Evolutionary conservation across 2,797 vertebrate species (phyloP).

Genomic region (Onychomys arenicola): DNA sequence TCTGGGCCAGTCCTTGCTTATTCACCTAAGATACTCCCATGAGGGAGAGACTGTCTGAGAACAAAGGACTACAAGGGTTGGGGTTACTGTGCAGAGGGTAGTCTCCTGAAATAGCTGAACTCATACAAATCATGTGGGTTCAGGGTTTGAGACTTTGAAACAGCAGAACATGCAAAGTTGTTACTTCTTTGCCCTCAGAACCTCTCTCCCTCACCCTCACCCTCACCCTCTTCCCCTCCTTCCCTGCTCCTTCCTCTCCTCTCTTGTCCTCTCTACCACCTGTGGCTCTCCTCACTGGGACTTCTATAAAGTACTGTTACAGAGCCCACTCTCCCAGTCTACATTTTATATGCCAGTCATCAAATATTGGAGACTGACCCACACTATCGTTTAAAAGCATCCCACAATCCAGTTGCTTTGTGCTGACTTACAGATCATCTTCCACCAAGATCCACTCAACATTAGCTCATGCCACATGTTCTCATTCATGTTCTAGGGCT

Average conservation of each 20-base stretch:
- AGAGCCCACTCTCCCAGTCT: neutral
- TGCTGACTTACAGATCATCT: neutral
- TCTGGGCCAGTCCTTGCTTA: neutral
- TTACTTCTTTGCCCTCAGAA: neutral
- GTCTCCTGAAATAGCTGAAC: neutral
- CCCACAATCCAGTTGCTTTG: neutral
- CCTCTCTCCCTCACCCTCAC: neutral
- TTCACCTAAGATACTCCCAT: neutral
- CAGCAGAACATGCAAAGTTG: slow-evolving; percentile 2
- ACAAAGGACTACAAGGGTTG: neutral
- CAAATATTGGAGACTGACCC: neutral
- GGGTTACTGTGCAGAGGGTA: neutral
- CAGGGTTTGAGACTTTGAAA: neutral
- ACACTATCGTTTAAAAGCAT: neutral
- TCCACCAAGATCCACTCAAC: neutral
- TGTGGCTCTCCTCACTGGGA: neutral
- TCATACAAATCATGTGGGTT: neutral
- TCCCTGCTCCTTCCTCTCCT: rapidly evolving
- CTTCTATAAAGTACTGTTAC: neutral
- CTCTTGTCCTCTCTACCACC: neutral
- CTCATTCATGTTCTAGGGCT: neutral
- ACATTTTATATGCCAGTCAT: neutral
- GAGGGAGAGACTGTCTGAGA: neutral
- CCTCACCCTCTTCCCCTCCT: no score
- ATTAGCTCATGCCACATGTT: neutral